phyloP scores from a whole-genome alignment of 2,888 invertebrate species.

The Tortrix viridana region DNA sequence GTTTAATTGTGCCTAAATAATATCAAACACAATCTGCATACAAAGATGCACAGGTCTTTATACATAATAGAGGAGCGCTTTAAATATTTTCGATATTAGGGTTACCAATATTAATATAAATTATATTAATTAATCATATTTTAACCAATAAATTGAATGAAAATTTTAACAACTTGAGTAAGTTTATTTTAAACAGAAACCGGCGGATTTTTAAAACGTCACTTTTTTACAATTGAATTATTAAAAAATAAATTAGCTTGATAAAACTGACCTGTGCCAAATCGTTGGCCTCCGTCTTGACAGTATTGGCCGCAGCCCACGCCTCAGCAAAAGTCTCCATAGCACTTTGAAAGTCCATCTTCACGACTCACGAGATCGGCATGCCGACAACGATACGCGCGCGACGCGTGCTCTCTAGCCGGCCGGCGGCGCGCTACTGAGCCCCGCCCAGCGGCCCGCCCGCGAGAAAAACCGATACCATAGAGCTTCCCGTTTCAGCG shows the following conservation, averaged over 20 bases:
- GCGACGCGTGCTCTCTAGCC: constrained; percentile 79
- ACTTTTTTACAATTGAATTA: not conserved
- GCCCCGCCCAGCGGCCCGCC: constrained; percentile 82
- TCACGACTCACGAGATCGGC: constrained; percentile 78
- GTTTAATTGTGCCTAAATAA: constrained; percentile 47
- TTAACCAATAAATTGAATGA: no score
- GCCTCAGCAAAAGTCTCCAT: constrained; percentile 99
- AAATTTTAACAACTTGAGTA: no score
- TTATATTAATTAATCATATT: no score
- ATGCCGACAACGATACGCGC: constrained; percentile 79
- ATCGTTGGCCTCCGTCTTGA: constrained; percentile 86
- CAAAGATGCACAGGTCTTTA: constrained; percentile 36
- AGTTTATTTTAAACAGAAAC: no score
- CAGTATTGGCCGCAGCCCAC: constrained; percentile 94
- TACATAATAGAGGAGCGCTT: constrained; percentile 9
- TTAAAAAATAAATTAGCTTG: constrained; percentile 28
- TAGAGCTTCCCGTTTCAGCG: constrained; percentile 83
- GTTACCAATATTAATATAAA: no score
- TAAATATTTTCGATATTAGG: not conserved
- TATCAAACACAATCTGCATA: constrained; percentile 36
- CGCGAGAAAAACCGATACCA: constrained; percentile 83
- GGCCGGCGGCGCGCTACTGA: constrained; percentile 87
- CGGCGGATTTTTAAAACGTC: no score
- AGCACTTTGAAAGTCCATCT: constrained; percentile 99
- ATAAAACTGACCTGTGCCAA: constrained; percentile 86